Percentiles rank a stretch among this genome's conserved stretches.
These are phyloP conservation scores for Drosophila testacea DNA, from an alignment of 2,888 invertebrate species.

Conservation along the genomic window DNA sequence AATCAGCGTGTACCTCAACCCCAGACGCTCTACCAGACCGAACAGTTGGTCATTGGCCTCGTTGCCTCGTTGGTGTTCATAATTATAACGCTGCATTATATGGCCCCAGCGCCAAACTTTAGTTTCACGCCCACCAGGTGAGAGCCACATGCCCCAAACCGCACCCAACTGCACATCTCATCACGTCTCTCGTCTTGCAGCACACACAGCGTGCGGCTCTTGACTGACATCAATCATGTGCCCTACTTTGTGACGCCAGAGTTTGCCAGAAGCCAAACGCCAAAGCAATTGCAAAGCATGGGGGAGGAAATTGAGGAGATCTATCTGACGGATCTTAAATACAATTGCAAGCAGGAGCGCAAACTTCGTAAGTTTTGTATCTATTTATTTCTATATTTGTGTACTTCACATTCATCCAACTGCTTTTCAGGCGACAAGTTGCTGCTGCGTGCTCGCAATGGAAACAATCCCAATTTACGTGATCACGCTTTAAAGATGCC, in stretches of 20 bases:
- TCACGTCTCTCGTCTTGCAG: slow-evolving; percentile 30
- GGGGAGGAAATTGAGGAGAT: slow-evolving; percentile 63
- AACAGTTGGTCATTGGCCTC: slow-evolving; percentile 69
- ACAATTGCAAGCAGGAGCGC: slow-evolving; percentile 65
- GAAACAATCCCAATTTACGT: slow-evolving; percentile 48
- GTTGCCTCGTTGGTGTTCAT: slow-evolving; percentile 92
- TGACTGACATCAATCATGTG: slow-evolving; percentile 92
- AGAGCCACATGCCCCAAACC: slow-evolving; percentile 43
- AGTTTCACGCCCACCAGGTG: slow-evolving; percentile 90
- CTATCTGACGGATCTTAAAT: slow-evolving; percentile 55
- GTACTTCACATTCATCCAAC: slow-evolving; percentile 1
- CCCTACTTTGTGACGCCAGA: slow-evolving; percentile 98
- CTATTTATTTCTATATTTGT: background rate
- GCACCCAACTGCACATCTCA: background rate
- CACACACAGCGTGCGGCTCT: slow-evolving; percentile 86
- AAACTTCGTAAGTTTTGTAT: slow-evolving; percentile 61
- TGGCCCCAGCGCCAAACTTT: slow-evolving; percentile 89
- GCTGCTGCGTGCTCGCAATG: slow-evolving; percentile 58
- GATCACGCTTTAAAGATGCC: slow-evolving; percentile 58
- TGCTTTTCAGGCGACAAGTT: slow-evolving; percentile 60
- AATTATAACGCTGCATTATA: slow-evolving; percentile 53
- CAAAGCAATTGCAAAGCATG: slow-evolving; percentile 42
- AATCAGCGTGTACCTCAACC: slow-evolving; percentile 78
- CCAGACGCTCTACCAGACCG: slow-evolving; percentile 61
- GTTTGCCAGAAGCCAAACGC: slow-evolving; percentile 86